Evolutionary conservation across 1,140 invertebrate genomes (phyloP), one percentile per base, ranked within the genome.

Genomic region (Chironomus striatipennis): DNA sequence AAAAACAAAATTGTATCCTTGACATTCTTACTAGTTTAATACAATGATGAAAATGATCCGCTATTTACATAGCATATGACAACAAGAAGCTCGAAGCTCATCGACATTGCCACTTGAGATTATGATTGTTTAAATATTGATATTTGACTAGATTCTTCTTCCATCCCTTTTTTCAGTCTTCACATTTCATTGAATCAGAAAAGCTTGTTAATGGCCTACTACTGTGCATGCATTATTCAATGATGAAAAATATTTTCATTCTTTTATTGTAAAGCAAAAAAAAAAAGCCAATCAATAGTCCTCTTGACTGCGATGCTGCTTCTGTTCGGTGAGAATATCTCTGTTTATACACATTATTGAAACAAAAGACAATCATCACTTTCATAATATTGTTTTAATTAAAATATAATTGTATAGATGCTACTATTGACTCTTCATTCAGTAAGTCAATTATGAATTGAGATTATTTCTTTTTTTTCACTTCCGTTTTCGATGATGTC

Each of bases 91-190:
- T 21, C 65, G 65, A 18, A 21, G 17, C 65, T 21, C 65, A 70
- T 70, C 18, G 65, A 70, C 65, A 70, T 57, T n/a, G 10, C 65
- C 65, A 70, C 65, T 70, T 70, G 65, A 70, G 65, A 70, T 20
- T 70, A 70, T 70, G 65, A 20, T 70, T 20, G 65, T 21, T 70
- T 70, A 70, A 70, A 70, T 70, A 70, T 70, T 70, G 65, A 70
- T 70, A 8, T 20, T 70, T 9, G 17, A 70, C 65, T 18, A 21
- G 65, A 70, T 70, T 17, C n/a, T 57, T 57, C 47, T 57, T 57
- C n/a, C 47, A 2, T 57, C n/a, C 7, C n/a, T 57, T 57, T n/a
- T 57, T 57, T 57, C 47, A 57, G 10, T 57, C 47, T 70, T 57
- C n/a, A 57, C 47, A 34, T 57, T 57, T 57, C 12, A 57, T 57